phyloP scores from a whole-genome alignment of 2,888 invertebrate species.

The Xanthia togata region DNA sequence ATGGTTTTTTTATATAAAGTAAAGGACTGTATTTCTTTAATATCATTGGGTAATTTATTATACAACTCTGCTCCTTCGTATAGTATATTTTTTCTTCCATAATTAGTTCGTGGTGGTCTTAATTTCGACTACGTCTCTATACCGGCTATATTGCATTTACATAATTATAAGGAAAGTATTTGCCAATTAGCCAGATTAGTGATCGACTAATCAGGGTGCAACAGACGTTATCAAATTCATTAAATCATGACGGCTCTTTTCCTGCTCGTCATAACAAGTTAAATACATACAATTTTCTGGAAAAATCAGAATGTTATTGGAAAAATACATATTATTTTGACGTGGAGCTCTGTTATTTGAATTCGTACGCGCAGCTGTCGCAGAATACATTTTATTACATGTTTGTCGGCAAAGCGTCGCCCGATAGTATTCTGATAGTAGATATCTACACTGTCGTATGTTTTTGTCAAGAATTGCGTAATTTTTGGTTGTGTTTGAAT shows the following conservation, averaged over 20 bases:
- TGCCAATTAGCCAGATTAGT: neutral
- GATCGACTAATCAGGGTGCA: neutral
- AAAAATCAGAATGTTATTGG: conserved; percentile 41
- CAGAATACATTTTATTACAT: conserved; percentile 49
- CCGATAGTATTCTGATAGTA: conserved; percentile 21
- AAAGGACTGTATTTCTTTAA: no score
- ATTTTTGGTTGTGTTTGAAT: neutral
- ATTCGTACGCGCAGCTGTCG: conserved; percentile 53
- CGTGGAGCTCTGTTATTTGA: conserved; percentile 43
- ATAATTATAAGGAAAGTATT: neutral
- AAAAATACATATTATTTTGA: conserved; percentile 54
- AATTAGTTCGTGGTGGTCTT: no score
- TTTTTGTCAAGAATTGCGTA: neutral
- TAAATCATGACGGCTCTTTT: neutral
- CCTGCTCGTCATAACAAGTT: neutral
- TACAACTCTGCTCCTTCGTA: no score
- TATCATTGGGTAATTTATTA: no score
- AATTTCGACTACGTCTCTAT: no score
- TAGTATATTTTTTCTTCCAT: no score
- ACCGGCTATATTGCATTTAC: neutral
- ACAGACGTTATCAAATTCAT: neutral
- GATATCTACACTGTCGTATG: neutral
- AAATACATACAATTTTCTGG: conserved; percentile 1
- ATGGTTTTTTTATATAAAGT: no score
- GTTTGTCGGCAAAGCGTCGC: conserved; percentile 26